Evolutionary conservation across 53 echinoderm and acorn worm species (phyloP), one percentile per base, ranked within the genome.

Genomic region (Paracentrotus lividus): DNA sequence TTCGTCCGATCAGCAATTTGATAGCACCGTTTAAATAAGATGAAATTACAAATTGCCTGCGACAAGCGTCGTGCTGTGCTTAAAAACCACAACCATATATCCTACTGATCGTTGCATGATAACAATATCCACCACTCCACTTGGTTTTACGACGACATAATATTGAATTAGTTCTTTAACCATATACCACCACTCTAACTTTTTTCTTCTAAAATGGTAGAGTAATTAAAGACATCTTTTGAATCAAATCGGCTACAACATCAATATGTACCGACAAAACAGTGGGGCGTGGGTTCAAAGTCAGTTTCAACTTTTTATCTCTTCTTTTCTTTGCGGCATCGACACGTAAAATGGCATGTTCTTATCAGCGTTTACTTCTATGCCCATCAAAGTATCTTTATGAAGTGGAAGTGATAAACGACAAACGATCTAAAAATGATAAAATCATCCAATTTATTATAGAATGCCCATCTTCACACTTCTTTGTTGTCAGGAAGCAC

Each of bases 31-130:
- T 78, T 92, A 77, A 78, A 92, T 42, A 78, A 92, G 92, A 92
- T 56, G 92, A 78, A 81, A 54, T 92, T 92, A 92, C 78, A 92
- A 92, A 92, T 92, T 91, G 81, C 56, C 56, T 42, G 57, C 81
- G 92, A 78, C 92, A 56, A 54, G 77, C 81, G 38, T 52, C 78
- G 31, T 92, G 81, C 92, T 78, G 78, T 56, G 77, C 56, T 55
- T 56, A 10, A 78, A 92, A 53, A 78, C 92, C 92, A 78, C 81
- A 57, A 92, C 81, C 44, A 86, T 53, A 86, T 56, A 57, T 16
- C 77, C 77, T 42, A 56, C 81, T 78, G 92, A 92, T 92, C 40
- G 57, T 78, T 54, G 56, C 34, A 55, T 57, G 92, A 92, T 92
- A 77, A 92, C 58, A 52, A 86, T 53, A 86, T 56, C 47, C 47